These are phyloP conservation scores for Rhyacophila evoluta DNA, from an alignment of 2,888 invertebrate species.

Conservation along the genomic window DNA sequence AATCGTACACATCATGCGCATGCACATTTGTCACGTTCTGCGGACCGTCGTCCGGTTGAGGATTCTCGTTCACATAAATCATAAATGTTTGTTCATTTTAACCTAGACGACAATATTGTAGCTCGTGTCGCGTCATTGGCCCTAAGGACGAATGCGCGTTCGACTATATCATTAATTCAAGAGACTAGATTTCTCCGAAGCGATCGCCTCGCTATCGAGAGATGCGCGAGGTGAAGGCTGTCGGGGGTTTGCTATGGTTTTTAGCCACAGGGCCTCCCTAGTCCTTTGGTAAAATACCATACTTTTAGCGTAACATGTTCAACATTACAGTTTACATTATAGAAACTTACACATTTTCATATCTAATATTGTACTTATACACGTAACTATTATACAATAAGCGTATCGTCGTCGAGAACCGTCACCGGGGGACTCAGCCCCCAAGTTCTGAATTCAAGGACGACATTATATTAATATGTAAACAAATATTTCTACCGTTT, in stretches of 20 bases:
- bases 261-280: conserved; percentile 37
- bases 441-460: conserved; percentile 31
- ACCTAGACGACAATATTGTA: conserved; percentile 12
- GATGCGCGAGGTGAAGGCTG: conserved; percentile 34
- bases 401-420: conserved; percentile 44
- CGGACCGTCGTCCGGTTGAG: background rate
- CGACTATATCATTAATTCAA: conserved; percentile 36
- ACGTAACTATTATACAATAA: conserved; percentile 53
- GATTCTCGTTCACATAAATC: background rate
- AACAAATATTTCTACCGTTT: conserved; percentile 47
- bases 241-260: conserved; percentile 25
- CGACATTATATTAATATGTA: conserved; percentile 48
- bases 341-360: conserved; percentile 38
- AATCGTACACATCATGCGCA: background rate
- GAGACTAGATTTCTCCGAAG: conserved; percentile 44
- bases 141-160: conserved; percentile 33
- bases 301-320: conserved; percentile 68
- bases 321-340: conserved; percentile 67
- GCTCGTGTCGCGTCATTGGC: conserved; percentile 26
- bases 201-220: conserved; percentile 34
- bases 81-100: conserved; percentile 12
- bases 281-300: conserved; percentile 70
- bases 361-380: conserved; percentile 54
- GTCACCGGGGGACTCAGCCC: background rate
- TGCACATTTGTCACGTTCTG: background rate